Evolutionary conservation across 2,113 vertebrate genomes (phyloP), one percentile per base, ranked within the genome.

Genomic region (Psilopogon haemacephalus): DNA sequence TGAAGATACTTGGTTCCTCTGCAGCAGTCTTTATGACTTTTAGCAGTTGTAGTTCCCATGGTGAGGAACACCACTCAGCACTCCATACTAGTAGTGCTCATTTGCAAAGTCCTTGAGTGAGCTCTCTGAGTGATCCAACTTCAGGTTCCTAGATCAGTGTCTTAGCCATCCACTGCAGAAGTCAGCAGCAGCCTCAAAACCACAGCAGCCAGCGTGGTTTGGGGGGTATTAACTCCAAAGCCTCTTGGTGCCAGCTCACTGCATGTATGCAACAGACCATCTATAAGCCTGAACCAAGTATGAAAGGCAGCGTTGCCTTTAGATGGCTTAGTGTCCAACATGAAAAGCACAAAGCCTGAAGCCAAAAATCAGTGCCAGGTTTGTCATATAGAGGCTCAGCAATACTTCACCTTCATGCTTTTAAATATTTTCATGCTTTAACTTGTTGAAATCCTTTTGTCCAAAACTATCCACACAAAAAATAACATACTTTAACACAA

Each of bases 21-120:
- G 50, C 2, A 1, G 38, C 35, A 56, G 19, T 16, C 42, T 9
- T 50, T 26, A 23, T 26, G 15, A 6, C 56, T 55, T 40, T 44
- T 68, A 54, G n/a, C 1, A 13, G 50, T 9, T 38, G 30, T 5
- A 6, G 30, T 15, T 30, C 64, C 42, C 27, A 4, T 0, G 2
- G n/a, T 4, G 35, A 73, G 48, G 63, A n/a, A 35, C 30, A 33
- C 5, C 23, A 6, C 46, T 48, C 40, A 9, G 5, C 11, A 13
- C 8, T 38, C 59, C 32, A 3, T 2, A 12, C 32, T 5, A 30
- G 28, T 1, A 32, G 15, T 5, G 48, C 50, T 32, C 5, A 1
- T 62, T 52, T 54, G 32, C 46, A 15, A 21, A 40, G 38, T 4
- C 8, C 37, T 56, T 15, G 15, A 59, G 59, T 12, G 11, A 56